Evolutionary conservation across 1,140 invertebrate genomes (phyloP).

Genomic region (Sinella curviseta): DNA sequence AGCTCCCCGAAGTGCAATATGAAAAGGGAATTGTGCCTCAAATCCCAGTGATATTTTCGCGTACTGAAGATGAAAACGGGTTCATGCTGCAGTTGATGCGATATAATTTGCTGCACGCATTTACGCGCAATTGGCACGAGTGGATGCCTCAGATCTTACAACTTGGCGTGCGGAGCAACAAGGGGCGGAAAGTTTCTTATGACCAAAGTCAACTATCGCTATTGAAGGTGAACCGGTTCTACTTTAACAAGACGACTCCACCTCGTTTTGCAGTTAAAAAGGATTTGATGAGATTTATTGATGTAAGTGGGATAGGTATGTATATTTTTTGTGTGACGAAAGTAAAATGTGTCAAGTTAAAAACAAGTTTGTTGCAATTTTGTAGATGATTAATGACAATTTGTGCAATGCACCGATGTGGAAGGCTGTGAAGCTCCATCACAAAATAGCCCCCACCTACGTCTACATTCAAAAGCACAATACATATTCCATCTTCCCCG

Average conservation of each 20-base stretch:
- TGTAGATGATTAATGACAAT: background rate
- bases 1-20: constrained; percentile 32
- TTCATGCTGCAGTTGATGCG: background rate
- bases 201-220: background rate
- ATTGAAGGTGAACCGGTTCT: background rate
- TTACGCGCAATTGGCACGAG: background rate
- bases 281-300: background rate
- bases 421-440: background rate
- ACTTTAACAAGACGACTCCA: background rate
- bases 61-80: constrained; percentile 22
- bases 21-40: background rate
- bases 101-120: background rate
- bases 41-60: constrained; percentile 28
- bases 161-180: background rate
- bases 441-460: background rate
- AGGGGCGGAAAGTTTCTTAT: background rate
- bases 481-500: background rate
- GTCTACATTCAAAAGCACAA: background rate
- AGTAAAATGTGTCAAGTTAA: no score
- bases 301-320: no score
- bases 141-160: background rate
- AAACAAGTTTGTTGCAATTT: background rate
- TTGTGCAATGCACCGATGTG: constrained; percentile 6
- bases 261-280: background rate
- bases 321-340: no score